Base-by-base conservation (phyloP, 2,113 vertebrate species). In the Erinaceus europaeus region DNA sequence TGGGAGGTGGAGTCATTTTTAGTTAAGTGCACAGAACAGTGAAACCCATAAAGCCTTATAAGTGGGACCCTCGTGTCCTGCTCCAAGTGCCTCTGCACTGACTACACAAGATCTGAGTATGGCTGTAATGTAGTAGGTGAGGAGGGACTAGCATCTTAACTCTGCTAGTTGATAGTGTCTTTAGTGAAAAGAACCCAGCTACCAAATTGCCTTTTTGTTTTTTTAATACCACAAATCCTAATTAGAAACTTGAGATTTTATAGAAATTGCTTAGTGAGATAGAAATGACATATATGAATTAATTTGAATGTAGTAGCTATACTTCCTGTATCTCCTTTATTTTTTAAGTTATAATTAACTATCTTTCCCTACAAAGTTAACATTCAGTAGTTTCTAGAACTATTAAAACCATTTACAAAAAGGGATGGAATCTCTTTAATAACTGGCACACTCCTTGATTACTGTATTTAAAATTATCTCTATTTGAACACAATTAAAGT, bases 31-130 rank as follows among this genome's bases (percentile, higher is more conserved):
- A 93, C 90, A 74, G 86, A 95, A 72, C 84, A 90, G 84, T 57
- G 78, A 69, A 78, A 88, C 72, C 97, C 97, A 86, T 8, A 2
- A 97, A 94, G 98, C 98, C 98, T 98, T 98, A 98, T 0, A 8
- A 95, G 97, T 96, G 91, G 94, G 94, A 93, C 77, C 53, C 42
- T 20, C 0, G 32, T 94, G 14, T 67, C 97, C 96, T 93, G 97
- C 96, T 68, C 86, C 36, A 77, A 86, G 96, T 93, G 96, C 97
- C 97, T 97, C 93, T 4, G 81, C 93, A 93, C 81, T 11, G 27
- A 44, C 15, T 17, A 38, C 7, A 9, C 6, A n/a, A 71, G 38
- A 32, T 52, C 69, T 29, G 14, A 46, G 10, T 20, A 14, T n/a
- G 84, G 71, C 61, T 27, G 4, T 10, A 55, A 62, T 52, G 65